These are phyloP conservation scores for Burhinus oedicnemus DNA, from an alignment of 2,113 vertebrate species.

Conservation along the genomic window DNA sequence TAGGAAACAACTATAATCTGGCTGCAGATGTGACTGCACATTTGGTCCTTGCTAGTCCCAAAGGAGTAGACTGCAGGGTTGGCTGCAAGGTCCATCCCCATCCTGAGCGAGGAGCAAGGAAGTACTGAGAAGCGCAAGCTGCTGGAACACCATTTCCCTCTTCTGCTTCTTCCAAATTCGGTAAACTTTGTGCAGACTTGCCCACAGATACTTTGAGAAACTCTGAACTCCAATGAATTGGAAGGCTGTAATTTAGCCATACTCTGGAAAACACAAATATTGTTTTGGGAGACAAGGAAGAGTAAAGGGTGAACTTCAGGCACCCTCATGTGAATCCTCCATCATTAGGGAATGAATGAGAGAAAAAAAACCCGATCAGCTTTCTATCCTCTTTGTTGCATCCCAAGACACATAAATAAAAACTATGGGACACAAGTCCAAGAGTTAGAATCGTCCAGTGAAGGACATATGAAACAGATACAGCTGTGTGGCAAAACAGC, in stretches of 20 bases:
- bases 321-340: neutral
- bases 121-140: neutral
- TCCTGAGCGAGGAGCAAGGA: neutral
- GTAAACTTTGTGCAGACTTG: neutral
- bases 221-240: neutral
- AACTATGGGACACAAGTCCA: neutral
- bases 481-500: neutral
- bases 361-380: neutral
- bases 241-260: neutral
- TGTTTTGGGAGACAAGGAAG: neutral
- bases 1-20: neutral
- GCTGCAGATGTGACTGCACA: neutral
- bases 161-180: neutral
- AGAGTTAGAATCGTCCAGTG: neutral
- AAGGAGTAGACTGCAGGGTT: neutral
- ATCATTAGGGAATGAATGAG: neutral
- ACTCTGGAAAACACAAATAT: neutral
- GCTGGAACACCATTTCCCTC: neutral
- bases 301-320: neutral
- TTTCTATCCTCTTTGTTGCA: neutral
- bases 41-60: neutral
- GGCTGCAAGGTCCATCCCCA: neutral
- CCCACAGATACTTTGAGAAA: neutral
- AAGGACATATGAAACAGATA: neutral
- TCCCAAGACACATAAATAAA: neutral